phyloP scores from a whole-genome alignment of 2,797 vertebrate genomes.

The Malurus splendens region DNA sequence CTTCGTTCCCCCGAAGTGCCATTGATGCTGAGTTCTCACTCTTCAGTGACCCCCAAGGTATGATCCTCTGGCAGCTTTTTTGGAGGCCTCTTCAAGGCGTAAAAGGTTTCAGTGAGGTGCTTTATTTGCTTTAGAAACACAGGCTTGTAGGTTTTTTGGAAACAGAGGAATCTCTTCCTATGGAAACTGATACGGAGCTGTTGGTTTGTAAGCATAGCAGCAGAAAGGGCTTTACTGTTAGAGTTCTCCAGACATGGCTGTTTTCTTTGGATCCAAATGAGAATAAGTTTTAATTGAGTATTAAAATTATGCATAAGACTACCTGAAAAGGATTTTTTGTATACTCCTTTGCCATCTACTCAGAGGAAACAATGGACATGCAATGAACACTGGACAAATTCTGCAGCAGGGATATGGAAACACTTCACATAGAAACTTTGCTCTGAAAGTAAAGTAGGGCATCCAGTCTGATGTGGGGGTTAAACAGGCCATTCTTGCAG shows the following conservation, averaged over 20 bases:
- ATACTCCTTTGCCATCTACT: not conserved
- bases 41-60: conserved; percentile 92
- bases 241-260: not conserved
- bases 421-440: not conserved
- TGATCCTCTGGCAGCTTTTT: not conserved
- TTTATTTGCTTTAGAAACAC: not conserved
- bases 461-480: not conserved
- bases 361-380: not conserved
- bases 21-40: conserved; percentile 96
- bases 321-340: not conserved
- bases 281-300: not conserved
- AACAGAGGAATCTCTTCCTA: not conserved
- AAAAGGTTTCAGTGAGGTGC: not conserved
- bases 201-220: not conserved
- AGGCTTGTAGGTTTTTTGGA: not conserved
- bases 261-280: not conserved
- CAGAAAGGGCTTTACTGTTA: not conserved
- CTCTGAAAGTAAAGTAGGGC: not conserved
- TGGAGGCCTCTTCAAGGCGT: not conserved
- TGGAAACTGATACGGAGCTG: not conserved
- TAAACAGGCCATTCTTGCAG: not conserved
- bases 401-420: not conserved
- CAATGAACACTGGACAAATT: not conserved
- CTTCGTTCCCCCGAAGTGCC: conserved; percentile 94
- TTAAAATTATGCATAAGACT: not conserved